These are phyloP conservation scores for Trachemys scripta DNA, from an alignment of 2,113 vertebrate genomes.

Conservation along the genomic window DNA sequence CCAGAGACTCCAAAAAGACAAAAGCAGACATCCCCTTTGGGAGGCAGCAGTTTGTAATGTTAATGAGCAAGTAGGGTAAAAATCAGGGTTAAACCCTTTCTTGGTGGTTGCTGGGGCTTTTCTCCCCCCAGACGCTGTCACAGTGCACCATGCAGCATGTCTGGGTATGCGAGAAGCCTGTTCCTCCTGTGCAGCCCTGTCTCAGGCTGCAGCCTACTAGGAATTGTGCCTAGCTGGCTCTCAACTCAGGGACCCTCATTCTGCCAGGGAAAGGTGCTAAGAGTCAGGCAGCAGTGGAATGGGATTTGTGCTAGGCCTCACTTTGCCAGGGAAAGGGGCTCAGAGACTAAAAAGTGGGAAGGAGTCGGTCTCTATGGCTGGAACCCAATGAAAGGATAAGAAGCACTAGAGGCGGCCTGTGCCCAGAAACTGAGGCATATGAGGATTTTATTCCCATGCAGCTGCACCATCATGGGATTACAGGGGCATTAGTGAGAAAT, in stretches of 20 bases:
- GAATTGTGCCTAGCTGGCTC: background rate
- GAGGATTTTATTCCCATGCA: background rate
- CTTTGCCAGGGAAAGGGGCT: background rate
- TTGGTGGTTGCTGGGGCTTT: background rate
- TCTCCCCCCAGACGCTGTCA: background rate
- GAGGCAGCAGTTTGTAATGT: background rate
- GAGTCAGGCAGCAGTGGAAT: background rate
- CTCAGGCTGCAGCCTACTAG: background rate
- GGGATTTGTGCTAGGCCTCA: background rate
- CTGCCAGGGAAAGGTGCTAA: background rate
- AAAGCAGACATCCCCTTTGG: background rate
- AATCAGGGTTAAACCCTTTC: background rate
- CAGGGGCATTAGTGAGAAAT: background rate
- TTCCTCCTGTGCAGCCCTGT: background rate
- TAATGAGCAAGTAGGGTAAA: background rate
- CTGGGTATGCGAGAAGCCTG: background rate
- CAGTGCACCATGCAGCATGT: background rate
- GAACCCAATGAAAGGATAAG: background rate
- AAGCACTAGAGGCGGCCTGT: background rate
- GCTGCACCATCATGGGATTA: background rate
- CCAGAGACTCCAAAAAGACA: background rate
- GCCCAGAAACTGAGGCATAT: background rate
- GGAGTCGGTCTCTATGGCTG: background rate
- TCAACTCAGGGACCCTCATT: background rate
- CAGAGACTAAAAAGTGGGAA: background rate